Evolutionary conservation across 1,140 invertebrate species (phyloP).

Genomic region (Choristoneura fumiferana): DNA sequence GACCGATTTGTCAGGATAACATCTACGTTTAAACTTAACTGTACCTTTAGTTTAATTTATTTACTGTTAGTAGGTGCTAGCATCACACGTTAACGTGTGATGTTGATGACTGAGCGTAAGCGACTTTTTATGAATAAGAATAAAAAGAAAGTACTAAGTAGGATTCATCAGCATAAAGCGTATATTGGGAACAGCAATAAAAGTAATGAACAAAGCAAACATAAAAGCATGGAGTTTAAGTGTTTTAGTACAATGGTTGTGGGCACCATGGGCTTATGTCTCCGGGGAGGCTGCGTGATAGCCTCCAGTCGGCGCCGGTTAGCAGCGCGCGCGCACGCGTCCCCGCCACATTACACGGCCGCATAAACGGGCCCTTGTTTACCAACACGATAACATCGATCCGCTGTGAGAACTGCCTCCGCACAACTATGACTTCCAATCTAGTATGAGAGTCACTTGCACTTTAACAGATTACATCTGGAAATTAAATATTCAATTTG

Average conservation of each 20-base stretch:
- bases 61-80: background rate
- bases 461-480: slow-evolving; percentile 33
- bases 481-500: slow-evolving; percentile 54
- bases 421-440: slow-evolving; percentile 26
- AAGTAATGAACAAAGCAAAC: slow-evolving; percentile 16
- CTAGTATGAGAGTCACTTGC: slow-evolving; percentile 33
- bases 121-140: background rate
- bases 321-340: slow-evolving; percentile 69
- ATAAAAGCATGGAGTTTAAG: slow-evolving; percentile 8
- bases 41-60: slow-evolving; percentile 7
- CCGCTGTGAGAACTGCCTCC: slow-evolving; percentile 32
- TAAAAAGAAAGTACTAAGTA: background rate
- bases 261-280: background rate
- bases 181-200: background rate
- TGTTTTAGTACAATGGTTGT: slow-evolving; percentile 12
- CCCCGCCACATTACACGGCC: slow-evolving; percentile 29
- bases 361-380: slow-evolving; percentile 46
- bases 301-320: slow-evolving; percentile 63
- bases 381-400: slow-evolving; percentile 44
- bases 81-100: background rate
- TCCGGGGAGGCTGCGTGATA: slow-evolving; percentile 54
- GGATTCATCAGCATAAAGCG: slow-evolving; percentile 1
- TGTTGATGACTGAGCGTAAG: background rate
- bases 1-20: slow-evolving; percentile 6
- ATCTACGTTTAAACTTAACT: background rate